phyloP scores from a whole-genome alignment of 35 echinoderm and acorn worm species.

The Ophioderma brevispina region DNA sequence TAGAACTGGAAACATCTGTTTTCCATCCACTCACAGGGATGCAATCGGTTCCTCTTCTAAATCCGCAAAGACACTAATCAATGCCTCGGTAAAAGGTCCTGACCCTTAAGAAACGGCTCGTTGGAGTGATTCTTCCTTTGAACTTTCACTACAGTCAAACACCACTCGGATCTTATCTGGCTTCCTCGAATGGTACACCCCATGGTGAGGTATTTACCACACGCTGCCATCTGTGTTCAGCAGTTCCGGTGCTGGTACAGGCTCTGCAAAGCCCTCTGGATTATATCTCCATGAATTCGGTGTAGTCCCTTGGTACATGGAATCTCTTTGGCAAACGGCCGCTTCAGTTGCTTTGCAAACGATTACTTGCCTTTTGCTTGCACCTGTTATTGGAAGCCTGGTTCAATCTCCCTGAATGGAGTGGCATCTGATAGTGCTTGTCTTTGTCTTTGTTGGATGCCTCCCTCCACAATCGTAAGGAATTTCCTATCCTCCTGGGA shows the following conservation, averaged over 20 bases:
- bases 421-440: constrained; percentile 71
- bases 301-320: background rate
- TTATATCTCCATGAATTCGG: background rate
- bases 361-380: constrained; percentile 28
- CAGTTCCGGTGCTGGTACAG: background rate
- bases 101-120: constrained; percentile 24
- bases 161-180: constrained; percentile 15
- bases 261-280: background rate
- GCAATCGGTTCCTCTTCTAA: no score
- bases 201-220: constrained; percentile 74
- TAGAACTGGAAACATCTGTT: constrained; percentile 81
- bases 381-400: constrained; percentile 57
- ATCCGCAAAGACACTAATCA: constrained; percentile 11
- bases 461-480: constrained; percentile 43
- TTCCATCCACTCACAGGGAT: constrained; percentile 54
- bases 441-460: constrained; percentile 36
- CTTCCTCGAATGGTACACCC: constrained; percentile 53
- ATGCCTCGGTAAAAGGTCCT: constrained; percentile 27
- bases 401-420: constrained; percentile 59
- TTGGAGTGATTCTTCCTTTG: constrained; percentile 27
- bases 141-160: constrained; percentile 41
- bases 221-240: background rate
- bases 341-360: constrained; percentile 26
- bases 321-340: background rate
- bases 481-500: constrained; percentile 68